These are phyloP conservation scores for Neoaliturus tenellus DNA, from an alignment of 2,888 invertebrate genomes.

Conservation along the genomic window DNA sequence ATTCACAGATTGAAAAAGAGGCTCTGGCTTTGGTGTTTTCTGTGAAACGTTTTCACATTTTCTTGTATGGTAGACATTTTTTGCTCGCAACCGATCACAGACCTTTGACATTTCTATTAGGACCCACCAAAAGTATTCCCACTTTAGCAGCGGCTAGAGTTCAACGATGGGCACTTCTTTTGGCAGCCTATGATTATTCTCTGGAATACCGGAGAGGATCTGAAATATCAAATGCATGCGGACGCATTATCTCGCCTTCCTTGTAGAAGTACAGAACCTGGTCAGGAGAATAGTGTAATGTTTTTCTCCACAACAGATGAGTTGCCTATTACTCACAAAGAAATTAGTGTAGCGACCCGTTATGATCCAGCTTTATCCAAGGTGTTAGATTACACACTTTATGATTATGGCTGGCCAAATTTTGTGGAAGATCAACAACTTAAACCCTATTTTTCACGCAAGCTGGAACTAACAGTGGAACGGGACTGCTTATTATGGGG, in stretches of 20 bases:
- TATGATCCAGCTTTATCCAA: slow-evolving; percentile 31
- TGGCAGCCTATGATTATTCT: slow-evolving; percentile 46
- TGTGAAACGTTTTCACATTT: slow-evolving; percentile 71
- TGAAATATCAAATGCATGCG: slow-evolving; percentile 36
- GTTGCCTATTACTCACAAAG: slow-evolving; percentile 22
- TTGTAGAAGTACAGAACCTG: not conserved
- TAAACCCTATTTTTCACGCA: slow-evolving; percentile 29
- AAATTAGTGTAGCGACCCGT: not conserved
- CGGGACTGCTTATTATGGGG: slow-evolving; percentile 31
- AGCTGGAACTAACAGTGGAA: slow-evolving; percentile 7
- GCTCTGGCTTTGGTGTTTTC: slow-evolving; percentile 70
- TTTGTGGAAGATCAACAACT: not conserved
- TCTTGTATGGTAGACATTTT: slow-evolving; percentile 71
- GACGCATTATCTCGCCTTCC: slow-evolving; percentile 49
- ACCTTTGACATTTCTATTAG: slow-evolving; percentile 70
- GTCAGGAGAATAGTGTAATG: not conserved
- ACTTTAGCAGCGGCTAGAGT: slow-evolving; percentile 44
- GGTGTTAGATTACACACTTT: slow-evolving; percentile 1
- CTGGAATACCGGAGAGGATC: slow-evolving; percentile 29
- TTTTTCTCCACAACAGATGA: not conserved
- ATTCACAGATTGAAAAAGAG: slow-evolving; percentile 70
- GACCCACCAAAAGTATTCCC: slow-evolving; percentile 54
- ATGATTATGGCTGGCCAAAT: slow-evolving; percentile 47
- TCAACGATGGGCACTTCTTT: slow-evolving; percentile 46
- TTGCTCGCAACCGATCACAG: slow-evolving; percentile 69